phyloP scores from a whole-genome alignment of 2,113 vertebrate genomes.

The Trinectes maculatus region DNA sequence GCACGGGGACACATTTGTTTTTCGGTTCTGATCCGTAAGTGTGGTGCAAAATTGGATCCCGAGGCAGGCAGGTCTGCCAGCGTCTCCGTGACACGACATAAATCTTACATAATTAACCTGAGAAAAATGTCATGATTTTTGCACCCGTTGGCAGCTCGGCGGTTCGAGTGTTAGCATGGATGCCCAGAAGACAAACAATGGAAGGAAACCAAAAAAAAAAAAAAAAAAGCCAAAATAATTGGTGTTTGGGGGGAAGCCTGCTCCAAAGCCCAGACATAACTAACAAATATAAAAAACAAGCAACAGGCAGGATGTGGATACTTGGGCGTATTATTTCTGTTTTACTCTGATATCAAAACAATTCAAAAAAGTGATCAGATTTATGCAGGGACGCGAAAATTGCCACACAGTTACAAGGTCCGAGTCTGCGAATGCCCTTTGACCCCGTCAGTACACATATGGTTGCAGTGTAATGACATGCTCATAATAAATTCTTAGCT shows the following conservation, averaged over 20 bases:
- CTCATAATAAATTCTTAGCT: slow-evolving; percentile 50
- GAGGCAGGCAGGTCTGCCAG: slow-evolving; percentile 53
- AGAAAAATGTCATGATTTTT: slow-evolving; percentile 26
- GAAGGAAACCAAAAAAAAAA: slow-evolving; percentile 33
- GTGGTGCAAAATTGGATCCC: slow-evolving; percentile 52
- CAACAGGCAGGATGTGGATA: not conserved
- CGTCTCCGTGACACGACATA: slow-evolving; percentile 49
- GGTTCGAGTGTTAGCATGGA: slow-evolving; percentile 29
- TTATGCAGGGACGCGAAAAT: too few species aligned
- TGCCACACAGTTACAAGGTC: not conserved
- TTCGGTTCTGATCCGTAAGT: slow-evolving; percentile 40
- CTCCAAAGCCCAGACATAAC: slow-evolving; percentile 8
- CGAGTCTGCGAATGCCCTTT: slow-evolving; percentile 1
- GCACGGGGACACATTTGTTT: slow-evolving; percentile 46
- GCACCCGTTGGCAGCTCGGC: slow-evolving; percentile 31
- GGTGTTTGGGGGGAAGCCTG: slow-evolving; percentile 39
- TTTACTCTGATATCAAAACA: not conserved
- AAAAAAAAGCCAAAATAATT: slow-evolving; percentile 49
- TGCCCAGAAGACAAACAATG: slow-evolving; percentile 42
- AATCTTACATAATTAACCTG: slow-evolving; percentile 65
- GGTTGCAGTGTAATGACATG: slow-evolving; percentile 41
- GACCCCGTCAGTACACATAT: slow-evolving; percentile 47
- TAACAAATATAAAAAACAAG: slow-evolving; percentile 7
- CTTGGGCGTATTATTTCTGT: not conserved
- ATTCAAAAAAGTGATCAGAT: too few species aligned